phyloP scores from a whole-genome alignment of 2,797 vertebrate genomes.

The Neosalanx taihuensis region DNA sequence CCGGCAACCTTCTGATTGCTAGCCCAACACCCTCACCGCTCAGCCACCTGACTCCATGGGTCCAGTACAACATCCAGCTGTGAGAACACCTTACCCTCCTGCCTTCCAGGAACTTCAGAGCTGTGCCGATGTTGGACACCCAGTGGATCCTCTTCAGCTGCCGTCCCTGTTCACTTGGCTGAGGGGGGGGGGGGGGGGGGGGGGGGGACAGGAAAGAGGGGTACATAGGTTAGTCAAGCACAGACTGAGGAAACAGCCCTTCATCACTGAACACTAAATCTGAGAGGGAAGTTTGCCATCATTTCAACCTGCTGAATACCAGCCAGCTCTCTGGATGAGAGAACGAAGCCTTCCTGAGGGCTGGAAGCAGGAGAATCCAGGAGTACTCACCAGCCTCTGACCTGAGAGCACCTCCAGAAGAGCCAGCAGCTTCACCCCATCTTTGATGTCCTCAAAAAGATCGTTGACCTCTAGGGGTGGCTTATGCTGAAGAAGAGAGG shows the following conservation, averaged over 20 bases:
- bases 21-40: too few species aligned
- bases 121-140: constrained; percentile 94
- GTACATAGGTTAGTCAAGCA: background rate
- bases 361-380: constrained; percentile 8
- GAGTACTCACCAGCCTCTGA: constrained; percentile 87
- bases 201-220: background rate
- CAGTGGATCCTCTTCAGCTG: constrained; percentile 94
- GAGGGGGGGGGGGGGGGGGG: constrained; percentile 34
- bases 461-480: constrained; percentile 89
- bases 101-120: constrained; percentile 94
- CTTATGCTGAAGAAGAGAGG: constrained; percentile 75
- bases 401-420: constrained; percentile 95
- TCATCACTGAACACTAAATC: background rate
- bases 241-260: background rate
- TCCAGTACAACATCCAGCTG: background rate
- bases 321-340: too few species aligned
- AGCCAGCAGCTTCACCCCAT: constrained; percentile 92
- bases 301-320: too few species aligned
- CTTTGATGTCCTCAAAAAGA: constrained; percentile 98
- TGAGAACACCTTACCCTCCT: constrained; percentile 79
- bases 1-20: too few species aligned
- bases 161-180: constrained; percentile 94
- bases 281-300: too few species aligned
- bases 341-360: background rate
- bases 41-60: too few species aligned